Conservation (phyloP, 2,888 invertebrate genomes). For the Cephus pulcher region DNA sequence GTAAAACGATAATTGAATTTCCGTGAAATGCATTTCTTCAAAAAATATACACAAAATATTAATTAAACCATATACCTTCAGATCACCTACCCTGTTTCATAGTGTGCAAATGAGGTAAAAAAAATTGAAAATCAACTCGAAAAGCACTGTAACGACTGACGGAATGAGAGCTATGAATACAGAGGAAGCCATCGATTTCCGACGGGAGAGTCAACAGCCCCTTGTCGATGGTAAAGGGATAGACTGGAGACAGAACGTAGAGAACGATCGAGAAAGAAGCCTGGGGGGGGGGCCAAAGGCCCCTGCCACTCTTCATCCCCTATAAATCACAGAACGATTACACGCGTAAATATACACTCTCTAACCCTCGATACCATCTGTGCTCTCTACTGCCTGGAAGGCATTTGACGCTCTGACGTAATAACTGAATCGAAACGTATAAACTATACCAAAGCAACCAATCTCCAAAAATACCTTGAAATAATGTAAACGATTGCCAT, state of each 20-base stretch:
- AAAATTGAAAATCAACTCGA: background rate
- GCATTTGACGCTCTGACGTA: constrained; percentile 29
- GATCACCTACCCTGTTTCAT: background rate
- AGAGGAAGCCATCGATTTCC: background rate
- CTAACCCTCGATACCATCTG: constrained; percentile 26
- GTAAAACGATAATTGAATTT: background rate
- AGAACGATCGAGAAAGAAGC: constrained; percentile 6
- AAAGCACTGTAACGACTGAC: background rate
- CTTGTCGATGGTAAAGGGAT: background rate
- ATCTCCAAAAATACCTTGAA: background rate
- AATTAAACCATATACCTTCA: no score
- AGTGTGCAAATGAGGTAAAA: background rate
- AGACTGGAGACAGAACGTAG: background rate
- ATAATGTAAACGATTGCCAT: background rate
- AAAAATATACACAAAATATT: no score
- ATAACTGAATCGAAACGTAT: constrained; percentile 28
- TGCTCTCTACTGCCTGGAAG: constrained; percentile 25
- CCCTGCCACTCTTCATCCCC: constrained; percentile 24
- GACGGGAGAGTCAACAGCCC: background rate
- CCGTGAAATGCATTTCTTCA: background rate
- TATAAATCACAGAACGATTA: constrained; percentile 46
- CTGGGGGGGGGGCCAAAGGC: constrained; percentile 18
- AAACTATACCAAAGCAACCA: constrained; percentile 17
- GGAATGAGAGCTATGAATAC: background rate
- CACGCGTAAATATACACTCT: constrained; percentile 42